These are phyloP conservation scores for Fulica atra DNA, from an alignment of 2,113 vertebrate genomes.

Conservation along the genomic window DNA sequence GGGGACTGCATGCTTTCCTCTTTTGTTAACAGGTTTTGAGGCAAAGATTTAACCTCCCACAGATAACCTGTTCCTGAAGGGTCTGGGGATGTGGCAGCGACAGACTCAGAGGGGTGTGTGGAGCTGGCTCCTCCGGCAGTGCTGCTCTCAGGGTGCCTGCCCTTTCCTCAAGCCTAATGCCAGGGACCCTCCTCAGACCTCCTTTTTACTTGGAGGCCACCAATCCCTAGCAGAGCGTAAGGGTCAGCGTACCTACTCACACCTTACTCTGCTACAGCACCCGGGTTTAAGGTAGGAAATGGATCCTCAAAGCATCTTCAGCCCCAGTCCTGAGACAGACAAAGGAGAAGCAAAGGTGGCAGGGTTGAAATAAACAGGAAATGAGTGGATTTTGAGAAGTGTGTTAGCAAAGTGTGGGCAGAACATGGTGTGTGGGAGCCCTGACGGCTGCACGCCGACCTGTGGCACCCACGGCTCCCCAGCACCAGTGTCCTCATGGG, in stretches of 20 bases:
- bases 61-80: not conserved
- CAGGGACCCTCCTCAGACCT: not conserved
- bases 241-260: fast-evolving
- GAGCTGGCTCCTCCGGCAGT: not conserved
- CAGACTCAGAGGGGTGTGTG: not conserved
- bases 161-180: not conserved
- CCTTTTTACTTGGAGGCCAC: not conserved
- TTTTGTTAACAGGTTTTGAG: not conserved
- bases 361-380: not conserved
- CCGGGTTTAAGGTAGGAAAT: not conserved
- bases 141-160: fast-evolving
- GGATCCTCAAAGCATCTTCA: too few species aligned
- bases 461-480: fast-evolving
- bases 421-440: fast-evolving
- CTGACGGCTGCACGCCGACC: fast-evolving
- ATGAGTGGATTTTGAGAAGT: not conserved
- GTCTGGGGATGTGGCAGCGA: not conserved
- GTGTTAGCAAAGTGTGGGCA: not conserved
- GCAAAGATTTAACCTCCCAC: not conserved
- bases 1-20: not conserved
- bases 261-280: fast-evolving
- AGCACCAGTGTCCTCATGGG: fast-evolving
- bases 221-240: fast-evolving
- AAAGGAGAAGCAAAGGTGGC: not conserved
- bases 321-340: fast-evolving